Evolutionary conservation across 2,888 invertebrate species (phyloP), one percentile per base, ranked within the genome.

Genomic region (Trissonchulus latispiculum): DNA sequence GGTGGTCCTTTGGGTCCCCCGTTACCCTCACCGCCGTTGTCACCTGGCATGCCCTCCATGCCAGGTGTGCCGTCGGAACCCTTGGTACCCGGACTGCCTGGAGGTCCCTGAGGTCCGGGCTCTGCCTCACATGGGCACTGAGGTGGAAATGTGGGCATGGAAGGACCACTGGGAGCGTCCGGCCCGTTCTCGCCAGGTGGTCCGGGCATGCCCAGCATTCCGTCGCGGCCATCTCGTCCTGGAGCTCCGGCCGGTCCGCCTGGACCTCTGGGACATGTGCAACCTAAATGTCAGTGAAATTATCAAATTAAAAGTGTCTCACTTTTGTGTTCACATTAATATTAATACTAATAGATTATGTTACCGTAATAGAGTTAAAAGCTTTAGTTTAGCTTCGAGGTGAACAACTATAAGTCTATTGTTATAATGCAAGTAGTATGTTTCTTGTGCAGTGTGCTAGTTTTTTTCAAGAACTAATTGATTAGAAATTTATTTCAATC

Each of bases 241-340:
- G 72, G 66, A 29, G 8, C 62, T n/a, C 72, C 72, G 8, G 68
- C 32, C 8, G 72, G 72, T 8, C 72, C 72, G 29, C 64, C 35
- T 28, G 72, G 72, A 69, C 72, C 72, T 15, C 72, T 62, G 3
- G 48, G 72, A 31, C 72, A 71, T n/a, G 72, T 71, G 31, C 68
- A 68, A n/a, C 68, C 48, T 48, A 48, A 48, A 48, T n/a, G n/a
- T n/a, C n/a, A n/a, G n/a, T n/a, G n/a, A n/a, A n/a, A n/a, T n/a
- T n/a, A n/a, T n/a, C n/a, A 48, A 48, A 48, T 48, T 8, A 48
- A 48, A 23, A n/a, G n/a, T n/a, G n/a, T n/a, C n/a, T n/a, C n/a
- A n/a, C n/a, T n/a, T n/a, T n/a, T n/a, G n/a, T n/a, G n/a, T n/a
- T n/a, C n/a, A n/a, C n/a, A n/a, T n/a, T n/a, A n/a, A n/a, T n/a